phyloP scores from a whole-genome alignment of 2,797 vertebrate genomes.

The Microctenopoma steveboyesi region DNA sequence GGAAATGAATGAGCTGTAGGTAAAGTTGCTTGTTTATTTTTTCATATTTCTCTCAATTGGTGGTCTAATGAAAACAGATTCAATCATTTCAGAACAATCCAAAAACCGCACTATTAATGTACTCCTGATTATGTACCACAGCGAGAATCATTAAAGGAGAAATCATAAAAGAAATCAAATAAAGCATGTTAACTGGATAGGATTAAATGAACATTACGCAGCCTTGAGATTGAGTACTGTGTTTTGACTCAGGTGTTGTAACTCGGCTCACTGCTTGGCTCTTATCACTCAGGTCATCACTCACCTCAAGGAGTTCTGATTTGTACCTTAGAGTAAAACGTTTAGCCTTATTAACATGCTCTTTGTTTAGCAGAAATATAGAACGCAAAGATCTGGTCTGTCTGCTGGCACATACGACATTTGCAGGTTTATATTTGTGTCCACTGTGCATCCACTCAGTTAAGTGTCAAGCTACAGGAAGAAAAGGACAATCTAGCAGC shows the following conservation, averaged over 20 bases:
- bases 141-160: conserved; percentile 15
- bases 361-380: not conserved
- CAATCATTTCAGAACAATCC: conserved; percentile 20
- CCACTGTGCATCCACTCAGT: conserved; percentile 27
- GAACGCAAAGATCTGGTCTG: not conserved
- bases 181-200: not conserved
- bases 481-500: conserved; percentile 35
- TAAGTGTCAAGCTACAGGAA: conserved; percentile 36
- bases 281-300: conserved; percentile 5
- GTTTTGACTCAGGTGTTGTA: conserved; percentile 11
- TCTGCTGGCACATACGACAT: not conserved
- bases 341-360: conserved; percentile 6
- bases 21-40: not conserved
- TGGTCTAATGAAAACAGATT: conserved; percentile 22
- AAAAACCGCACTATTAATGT: conserved; percentile 17
- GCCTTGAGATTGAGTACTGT: not conserved
- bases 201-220: conserved; percentile 13
- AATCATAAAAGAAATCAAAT: conserved; percentile 8
- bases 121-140: conserved; percentile 13
- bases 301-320: not conserved
- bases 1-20: too few species aligned
- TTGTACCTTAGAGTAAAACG: not conserved
- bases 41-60: not conserved
- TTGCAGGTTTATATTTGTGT: conserved; percentile 15
- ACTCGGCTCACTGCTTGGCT: not conserved